phyloP scores from a whole-genome alignment of 2,113 vertebrate genomes.

The Odocoileus hemionus region DNA sequence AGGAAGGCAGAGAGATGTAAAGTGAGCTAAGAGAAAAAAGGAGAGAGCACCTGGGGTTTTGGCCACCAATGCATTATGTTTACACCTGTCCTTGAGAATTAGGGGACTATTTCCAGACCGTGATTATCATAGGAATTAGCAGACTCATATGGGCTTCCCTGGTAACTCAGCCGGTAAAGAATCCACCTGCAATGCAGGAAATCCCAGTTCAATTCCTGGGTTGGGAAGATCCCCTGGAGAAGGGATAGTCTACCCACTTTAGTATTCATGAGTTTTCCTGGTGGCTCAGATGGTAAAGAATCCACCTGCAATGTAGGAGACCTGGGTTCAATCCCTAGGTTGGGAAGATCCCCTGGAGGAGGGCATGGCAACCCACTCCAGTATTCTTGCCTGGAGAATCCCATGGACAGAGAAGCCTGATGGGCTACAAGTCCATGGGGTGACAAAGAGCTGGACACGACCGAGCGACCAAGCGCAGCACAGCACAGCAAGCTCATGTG shows the following conservation, averaged over 20 bases:
- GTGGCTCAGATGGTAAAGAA: too few relatives aligned
- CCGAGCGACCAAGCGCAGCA: rapidly evolving
- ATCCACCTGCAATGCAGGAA: neutral
- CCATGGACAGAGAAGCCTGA: neutral
- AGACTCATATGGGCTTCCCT: neutral
- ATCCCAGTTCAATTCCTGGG: too few relatives aligned
- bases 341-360: neutral
- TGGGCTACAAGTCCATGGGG: neutral
- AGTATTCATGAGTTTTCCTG: too few relatives aligned
- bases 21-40: neutral
- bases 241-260: too few relatives aligned
- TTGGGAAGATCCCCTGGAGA: too few relatives aligned
- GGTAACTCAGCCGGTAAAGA: neutral
- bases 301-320: neutral
- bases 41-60: neutral
- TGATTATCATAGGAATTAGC: neutral
- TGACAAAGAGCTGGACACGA: neutral
- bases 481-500: neutral
- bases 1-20: neutral
- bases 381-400: neutral
- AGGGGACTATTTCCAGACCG: neutral
- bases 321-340: neutral
- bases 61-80: neutral
- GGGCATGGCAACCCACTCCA: rapidly evolving
- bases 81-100: neutral